Base-by-base conservation (phyloP, 1,140 invertebrate genomes). In the Tribolium madens region DNA sequence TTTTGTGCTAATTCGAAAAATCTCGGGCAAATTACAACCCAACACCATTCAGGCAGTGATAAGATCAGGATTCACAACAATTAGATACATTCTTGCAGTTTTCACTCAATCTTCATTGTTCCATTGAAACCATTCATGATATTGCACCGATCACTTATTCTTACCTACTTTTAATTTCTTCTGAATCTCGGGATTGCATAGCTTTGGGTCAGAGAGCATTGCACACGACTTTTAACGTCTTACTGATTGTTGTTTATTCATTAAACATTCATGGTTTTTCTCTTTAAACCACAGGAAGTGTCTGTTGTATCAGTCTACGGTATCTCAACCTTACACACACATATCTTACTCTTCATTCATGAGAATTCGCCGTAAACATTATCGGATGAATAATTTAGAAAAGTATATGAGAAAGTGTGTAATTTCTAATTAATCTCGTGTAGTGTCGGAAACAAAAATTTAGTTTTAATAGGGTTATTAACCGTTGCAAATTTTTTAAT, bases 401-500 rank as follows among this genome's bases (percentile, higher is more conserved):
- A 57, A 9, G 52, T 57, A n/a, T n/a, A 57, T 57, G 52, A 18
- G 52, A 57, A 57, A 57, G 52, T 57, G 48, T 50, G 52, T 17
- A 18, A 57, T 57, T 57, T 57, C 52, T 57, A 57, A 57, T 57
- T 57, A 57, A 17, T 57, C 52, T 57, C 52, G 15, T 50, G 48
- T 50, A 18, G 52, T 26, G 52, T 57, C 52, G 18, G 48, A 50
- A 73, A 73, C n/a, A 21, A 46, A 21, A 73, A 73, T 52, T 52
- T 36, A 73, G 48, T 26, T 31, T 52, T 73, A 50, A 50, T 17
- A 50, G 42, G 14, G 9, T 73, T 73, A 36, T 73, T 73, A 73
- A 9, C 47, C 36, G 36, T 42, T 42, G 9, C 7, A n/a, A 52
- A n/a, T 3, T 18, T 57, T 57, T 57, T 57, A 18, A 57, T 3